phyloP scores from a whole-genome alignment of 2,888 invertebrate genomes.

The Melieria picta region DNA sequence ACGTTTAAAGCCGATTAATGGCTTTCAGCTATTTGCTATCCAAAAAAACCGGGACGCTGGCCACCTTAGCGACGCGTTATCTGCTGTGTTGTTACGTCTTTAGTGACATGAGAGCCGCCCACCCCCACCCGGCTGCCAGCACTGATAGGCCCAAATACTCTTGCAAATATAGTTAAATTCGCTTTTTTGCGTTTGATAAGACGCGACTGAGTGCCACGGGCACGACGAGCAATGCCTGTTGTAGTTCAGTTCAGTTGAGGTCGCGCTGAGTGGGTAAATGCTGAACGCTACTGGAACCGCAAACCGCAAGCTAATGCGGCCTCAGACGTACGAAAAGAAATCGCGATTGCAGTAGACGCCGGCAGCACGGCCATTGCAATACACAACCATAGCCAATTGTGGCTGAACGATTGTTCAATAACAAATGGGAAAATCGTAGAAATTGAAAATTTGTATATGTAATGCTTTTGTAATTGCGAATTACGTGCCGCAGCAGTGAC shows the following conservation, averaged over 20 bases:
- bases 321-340: too few relatives aligned
- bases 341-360: too few relatives aligned
- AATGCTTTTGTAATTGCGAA: slow-evolving; percentile 26
- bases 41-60: neutral
- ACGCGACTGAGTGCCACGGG: slow-evolving; percentile 30
- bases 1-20: neutral
- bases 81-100: neutral
- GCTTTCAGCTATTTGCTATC: neutral
- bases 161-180: slow-evolving; percentile 26
- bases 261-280: too few relatives aligned
- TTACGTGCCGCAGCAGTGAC: slow-evolving; percentile 21
- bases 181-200: slow-evolving; percentile 42
- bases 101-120: neutral
- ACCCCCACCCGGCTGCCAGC: slow-evolving; percentile 2
- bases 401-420: too few relatives aligned
- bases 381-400: too few relatives aligned
- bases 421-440: too few relatives aligned
- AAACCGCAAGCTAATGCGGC: too few relatives aligned
- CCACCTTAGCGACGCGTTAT: slow-evolving; percentile 13
- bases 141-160: slow-evolving; percentile 12
- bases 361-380: too few relatives aligned
- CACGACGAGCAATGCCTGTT: slow-evolving; percentile 19
- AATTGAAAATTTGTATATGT: neutral
- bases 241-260: too few relatives aligned
- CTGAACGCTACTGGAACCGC: too few relatives aligned